A percentile compares a stretch with the other conserved stretches of the same genome.
These are phyloP conservation scores for Mungos mungo DNA, from an alignment of 2,113 vertebrate genomes.

Conservation along the genomic window DNA sequence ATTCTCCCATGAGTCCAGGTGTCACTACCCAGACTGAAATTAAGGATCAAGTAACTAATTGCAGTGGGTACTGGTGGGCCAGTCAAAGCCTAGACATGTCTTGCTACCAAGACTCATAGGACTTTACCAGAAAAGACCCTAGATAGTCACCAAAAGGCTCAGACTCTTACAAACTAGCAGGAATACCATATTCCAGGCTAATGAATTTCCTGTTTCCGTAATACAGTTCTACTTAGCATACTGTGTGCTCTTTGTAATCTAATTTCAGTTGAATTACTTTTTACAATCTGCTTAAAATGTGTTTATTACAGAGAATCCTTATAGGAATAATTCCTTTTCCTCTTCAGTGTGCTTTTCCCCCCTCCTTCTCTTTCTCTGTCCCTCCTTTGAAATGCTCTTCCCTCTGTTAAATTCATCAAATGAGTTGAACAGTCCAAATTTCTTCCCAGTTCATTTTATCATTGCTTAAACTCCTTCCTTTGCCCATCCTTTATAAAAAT, in stretches of 20 bases:
- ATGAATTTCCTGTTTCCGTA: constrained; percentile 80
- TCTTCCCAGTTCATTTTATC: background rate
- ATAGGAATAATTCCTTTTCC: constrained; percentile 61
- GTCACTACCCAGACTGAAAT: constrained; percentile 56
- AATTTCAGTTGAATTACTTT: constrained; percentile 83
- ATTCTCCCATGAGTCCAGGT: constrained; percentile 25
- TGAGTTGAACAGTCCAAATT: background rate
- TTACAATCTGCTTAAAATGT: constrained; percentile 81
- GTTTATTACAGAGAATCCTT: constrained; percentile 81
- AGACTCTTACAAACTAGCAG: constrained; percentile 53
- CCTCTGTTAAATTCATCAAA: constrained; percentile 69
- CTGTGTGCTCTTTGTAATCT: constrained; percentile 80
- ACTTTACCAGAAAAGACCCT: constrained; percentile 18
- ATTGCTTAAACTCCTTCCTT: background rate
- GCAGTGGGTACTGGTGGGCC: constrained; percentile 13
- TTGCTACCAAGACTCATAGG: background rate
- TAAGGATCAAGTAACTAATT: constrained; percentile 58
- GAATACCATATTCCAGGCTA: constrained; percentile 71
- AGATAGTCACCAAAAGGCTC: constrained; percentile 51
- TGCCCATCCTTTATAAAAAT: background rate
- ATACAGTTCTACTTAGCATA: constrained; percentile 76
- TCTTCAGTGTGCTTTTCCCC: constrained; percentile 66
- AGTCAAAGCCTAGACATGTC: constrained; percentile 61
- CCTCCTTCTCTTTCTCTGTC: background rate
- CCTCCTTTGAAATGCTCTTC: constrained; percentile 67